Conservation (phyloP, 2,797 vertebrate species). For the Nannoperca australis region DNA sequence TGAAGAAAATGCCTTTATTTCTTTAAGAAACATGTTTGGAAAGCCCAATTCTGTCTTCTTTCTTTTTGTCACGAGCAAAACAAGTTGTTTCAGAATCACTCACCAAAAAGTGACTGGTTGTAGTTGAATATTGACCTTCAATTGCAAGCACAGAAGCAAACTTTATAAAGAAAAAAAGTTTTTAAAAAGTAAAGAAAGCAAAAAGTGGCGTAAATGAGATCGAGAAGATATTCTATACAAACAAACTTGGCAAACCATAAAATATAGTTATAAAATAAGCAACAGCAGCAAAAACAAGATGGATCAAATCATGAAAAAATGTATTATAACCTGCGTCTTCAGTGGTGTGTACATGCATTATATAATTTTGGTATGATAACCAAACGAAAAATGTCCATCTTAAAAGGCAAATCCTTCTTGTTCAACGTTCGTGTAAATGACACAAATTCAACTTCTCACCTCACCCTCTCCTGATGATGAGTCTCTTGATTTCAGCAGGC, state of each 20-base stretch:
- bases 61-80: neutral
- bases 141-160: neutral
- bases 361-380: neutral
- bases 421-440: constrained; percentile 16
- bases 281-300: no score
- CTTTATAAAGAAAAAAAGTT: neutral
- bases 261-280: neutral
- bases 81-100: neutral
- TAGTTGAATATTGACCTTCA: constrained; percentile 7
- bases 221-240: neutral
- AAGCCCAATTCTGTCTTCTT: neutral
- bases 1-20: neutral
- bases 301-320: neutral
- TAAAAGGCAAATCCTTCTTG: constrained; percentile 3
- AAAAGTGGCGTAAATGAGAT: neutral
- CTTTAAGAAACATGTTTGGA: neutral
- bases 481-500: constrained; percentile 17
- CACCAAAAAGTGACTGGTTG: neutral
- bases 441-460: constrained; percentile 21
- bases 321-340: neutral
- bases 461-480: constrained; percentile 30
- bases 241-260: neutral
- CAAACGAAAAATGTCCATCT: constrained; percentile 5
- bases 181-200: neutral
- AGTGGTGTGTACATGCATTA: neutral